phyloP scores from a whole-genome alignment of 2,113 vertebrate genomes.

The Rhynchomys soricoides region DNA sequence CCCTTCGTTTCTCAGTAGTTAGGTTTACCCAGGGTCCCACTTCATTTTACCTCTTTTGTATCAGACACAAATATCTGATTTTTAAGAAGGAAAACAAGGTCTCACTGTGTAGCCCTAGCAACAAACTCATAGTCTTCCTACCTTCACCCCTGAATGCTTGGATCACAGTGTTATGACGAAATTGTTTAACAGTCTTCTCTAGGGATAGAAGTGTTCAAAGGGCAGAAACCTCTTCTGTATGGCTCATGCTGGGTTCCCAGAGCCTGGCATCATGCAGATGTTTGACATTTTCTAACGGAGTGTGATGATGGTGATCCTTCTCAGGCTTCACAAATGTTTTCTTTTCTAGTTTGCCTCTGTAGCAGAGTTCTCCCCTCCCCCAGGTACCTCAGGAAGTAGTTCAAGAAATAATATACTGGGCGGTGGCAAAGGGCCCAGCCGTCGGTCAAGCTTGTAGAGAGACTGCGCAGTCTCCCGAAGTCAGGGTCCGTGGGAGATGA shows the following conservation, averaged over 20 bases:
- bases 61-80: not conserved
- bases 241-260: not conserved
- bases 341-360: not conserved
- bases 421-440: not conserved
- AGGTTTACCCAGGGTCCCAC: not conserved
- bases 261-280: fast-evolving
- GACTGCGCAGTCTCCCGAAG: constrained; percentile 1
- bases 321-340: not conserved
- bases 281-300: not conserved
- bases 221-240: not conserved
- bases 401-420: not conserved
- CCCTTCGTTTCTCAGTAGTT: not conserved
- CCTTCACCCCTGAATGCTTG: not conserved
- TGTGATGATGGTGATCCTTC: not conserved
- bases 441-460: not conserved
- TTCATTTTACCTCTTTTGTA: not conserved
- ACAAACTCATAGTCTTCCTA: too few species aligned
- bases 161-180: not conserved
- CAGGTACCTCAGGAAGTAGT: not conserved
- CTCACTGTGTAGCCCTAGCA: not conserved
- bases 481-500: not conserved
- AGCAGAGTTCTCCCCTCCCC: not conserved
- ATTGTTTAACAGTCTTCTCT: not conserved
- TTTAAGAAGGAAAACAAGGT: not conserved
- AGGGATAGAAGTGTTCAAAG: not conserved